phyloP scores from a whole-genome alignment of 2,113 vertebrate genomes.

The Sander lucioperca region DNA sequence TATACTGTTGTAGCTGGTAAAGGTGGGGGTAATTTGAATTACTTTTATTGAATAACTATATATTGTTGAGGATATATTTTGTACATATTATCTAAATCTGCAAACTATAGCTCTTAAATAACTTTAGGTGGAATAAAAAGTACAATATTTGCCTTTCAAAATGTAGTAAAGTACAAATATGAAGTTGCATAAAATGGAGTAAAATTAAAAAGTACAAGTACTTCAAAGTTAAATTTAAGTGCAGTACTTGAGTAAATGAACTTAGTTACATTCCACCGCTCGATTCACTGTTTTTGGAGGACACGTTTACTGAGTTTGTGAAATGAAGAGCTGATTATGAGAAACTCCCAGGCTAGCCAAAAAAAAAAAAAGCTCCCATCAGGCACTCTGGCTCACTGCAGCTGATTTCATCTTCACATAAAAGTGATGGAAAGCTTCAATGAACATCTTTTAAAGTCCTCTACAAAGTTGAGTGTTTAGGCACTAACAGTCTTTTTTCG shows the following conservation, averaged over 20 bases:
- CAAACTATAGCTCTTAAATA: not conserved
- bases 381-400: slow-evolving; percentile 1
- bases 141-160: not conserved
- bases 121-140: not conserved
- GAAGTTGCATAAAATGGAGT: not conserved
- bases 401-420: slow-evolving; percentile 32
- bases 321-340: slow-evolving; percentile 27
- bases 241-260: not conserved
- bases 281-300: not conserved
- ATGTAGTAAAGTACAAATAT: not conserved
- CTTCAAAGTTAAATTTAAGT: not conserved
- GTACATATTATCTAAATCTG: not conserved
- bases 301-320: not conserved
- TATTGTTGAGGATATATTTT: not conserved
- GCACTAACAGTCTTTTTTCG: not conserved
- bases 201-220: not conserved
- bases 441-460: not conserved
- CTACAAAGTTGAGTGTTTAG: not conserved
- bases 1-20: not conserved
- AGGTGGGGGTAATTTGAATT: not conserved
- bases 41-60: no score
- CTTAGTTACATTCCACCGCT: not conserved
- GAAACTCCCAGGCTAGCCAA: not conserved
- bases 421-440: not conserved
- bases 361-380: slow-evolving; percentile 7